phyloP scores from a whole-genome alignment of 2,113 vertebrate genomes.

The Lycaon pictus region DNA sequence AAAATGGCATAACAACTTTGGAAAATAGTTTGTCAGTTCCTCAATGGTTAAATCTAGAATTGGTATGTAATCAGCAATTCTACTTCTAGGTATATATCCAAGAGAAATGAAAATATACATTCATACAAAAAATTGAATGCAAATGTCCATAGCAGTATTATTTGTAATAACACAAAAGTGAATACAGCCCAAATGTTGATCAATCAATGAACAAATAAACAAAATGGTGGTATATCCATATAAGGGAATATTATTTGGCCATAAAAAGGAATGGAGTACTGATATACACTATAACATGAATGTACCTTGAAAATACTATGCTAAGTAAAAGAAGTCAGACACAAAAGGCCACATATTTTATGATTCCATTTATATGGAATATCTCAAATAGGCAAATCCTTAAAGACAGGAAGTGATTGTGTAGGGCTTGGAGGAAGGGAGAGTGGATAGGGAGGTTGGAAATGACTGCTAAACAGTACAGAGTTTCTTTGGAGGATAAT shows the following conservation, averaged over 20 bases:
- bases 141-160: neutral
- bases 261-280: neutral
- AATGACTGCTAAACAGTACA: neutral
- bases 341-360: neutral
- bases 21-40: neutral
- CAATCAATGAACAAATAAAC: neutral
- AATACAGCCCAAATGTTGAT: neutral
- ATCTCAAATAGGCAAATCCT: neutral
- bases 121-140: neutral
- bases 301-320: neutral
- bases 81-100: neutral
- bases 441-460: neutral
- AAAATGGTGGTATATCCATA: neutral
- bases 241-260: neutral
- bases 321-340: neutral
- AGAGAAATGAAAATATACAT: conserved; percentile 28
- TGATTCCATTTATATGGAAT: neutral
- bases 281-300: neutral
- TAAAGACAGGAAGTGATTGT: neutral
- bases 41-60: neutral
- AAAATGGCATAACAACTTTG: neutral
- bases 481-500: neutral
- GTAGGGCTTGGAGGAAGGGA: neutral
- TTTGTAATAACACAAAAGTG: neutral
- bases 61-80: neutral